Evolutionary conservation across 2,888 invertebrate species (phyloP).

Genomic region (Parthenolecanium corni): DNA sequence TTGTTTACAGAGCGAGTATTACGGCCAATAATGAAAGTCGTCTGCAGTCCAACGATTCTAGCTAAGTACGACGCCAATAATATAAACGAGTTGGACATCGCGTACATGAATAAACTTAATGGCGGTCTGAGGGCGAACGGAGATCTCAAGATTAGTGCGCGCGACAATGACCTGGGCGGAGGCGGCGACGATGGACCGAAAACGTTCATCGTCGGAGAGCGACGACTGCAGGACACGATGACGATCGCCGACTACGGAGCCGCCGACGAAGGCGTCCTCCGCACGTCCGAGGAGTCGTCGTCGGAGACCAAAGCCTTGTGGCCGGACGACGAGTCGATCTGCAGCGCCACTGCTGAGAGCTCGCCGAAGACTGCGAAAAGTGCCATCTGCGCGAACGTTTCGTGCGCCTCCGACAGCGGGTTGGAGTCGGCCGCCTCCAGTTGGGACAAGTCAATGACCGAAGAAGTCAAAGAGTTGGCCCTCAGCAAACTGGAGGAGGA

Average conservation of each 20-base stretch:
- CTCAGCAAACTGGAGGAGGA: conserved; percentile 49
- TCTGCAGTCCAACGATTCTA: conserved; percentile 5
- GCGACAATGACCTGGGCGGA: not conserved
- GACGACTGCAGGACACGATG: not conserved
- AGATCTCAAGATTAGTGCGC: conserved; percentile 3
- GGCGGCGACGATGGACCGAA: not conserved
- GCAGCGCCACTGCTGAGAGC: too few species aligned
- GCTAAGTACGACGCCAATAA: conserved; percentile 23
- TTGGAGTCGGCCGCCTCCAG: conserved; percentile 34
- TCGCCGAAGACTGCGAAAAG: not conserved
- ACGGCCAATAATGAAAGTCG: conserved; percentile 11
- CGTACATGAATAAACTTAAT: conserved; percentile 27
- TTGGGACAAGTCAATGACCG: conserved; percentile 41
- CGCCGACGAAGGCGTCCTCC: not conserved
- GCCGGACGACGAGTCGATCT: not conserved
- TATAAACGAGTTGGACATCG: conserved; percentile 21
- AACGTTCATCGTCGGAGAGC: not conserved
- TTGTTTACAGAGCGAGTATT: not conserved
- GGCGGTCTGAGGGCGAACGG: conserved; percentile 9
- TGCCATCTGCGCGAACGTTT: not conserved
- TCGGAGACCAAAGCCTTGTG: too few species aligned
- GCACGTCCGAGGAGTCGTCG: not conserved
- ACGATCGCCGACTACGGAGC: not conserved
- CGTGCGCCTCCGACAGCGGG: conserved; percentile 31
- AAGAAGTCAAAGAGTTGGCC: conserved; percentile 45